Evolutionary conservation across 2,888 invertebrate species (phyloP), one percentile per base, ranked within the genome.

Genomic region (Dasysyrphus albostriatus): DNA sequence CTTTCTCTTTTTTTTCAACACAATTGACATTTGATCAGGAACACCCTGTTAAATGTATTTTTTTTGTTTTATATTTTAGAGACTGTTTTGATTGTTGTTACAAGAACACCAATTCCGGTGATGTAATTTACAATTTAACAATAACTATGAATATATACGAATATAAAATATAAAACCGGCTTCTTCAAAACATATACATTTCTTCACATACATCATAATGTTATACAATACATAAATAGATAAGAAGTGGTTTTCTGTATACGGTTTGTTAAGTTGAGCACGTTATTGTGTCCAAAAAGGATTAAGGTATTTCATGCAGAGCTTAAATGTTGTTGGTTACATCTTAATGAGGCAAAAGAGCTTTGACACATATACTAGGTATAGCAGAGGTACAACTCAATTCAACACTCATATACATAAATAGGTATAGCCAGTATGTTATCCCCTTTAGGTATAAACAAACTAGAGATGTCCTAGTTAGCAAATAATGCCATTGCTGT

Each of bases 301-400:
- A 69, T 69, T 51, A 69, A 69, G 69, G 54, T 69, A 34, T 69
- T 67, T 67, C 49, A 51, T 51, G 67, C 67, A 69, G 39, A n/a
- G 54, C 54, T 37, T 54, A 54, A 32, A 69, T 69, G 69, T 54
- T 54, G 51, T 69, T n/a, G 37, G 69, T 69, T 34, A 69, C 51
- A 69, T 69, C 54, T 51, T 69, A 69, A 54, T 69, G 51, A 69
- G 51, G 54, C 9, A 51, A 54, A 54, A 39, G 39, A 24, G 51
- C 51, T 67, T 67, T 67, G 49, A 69, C 51, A 51, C 39, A 54
- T 47, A 16, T 44, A 14, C 7, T 24, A 24, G 24, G 4, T 44
- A 44, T 44, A 10, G 7, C n/a, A 14, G 3, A 42, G 12, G 42
- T 12, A 42, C 12, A 42, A 24, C 24, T 24, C 24, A 2, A 24